phyloP scores from a whole-genome alignment of 2,888 invertebrate genomes.

The Hirtodrosophila trivittata region DNA sequence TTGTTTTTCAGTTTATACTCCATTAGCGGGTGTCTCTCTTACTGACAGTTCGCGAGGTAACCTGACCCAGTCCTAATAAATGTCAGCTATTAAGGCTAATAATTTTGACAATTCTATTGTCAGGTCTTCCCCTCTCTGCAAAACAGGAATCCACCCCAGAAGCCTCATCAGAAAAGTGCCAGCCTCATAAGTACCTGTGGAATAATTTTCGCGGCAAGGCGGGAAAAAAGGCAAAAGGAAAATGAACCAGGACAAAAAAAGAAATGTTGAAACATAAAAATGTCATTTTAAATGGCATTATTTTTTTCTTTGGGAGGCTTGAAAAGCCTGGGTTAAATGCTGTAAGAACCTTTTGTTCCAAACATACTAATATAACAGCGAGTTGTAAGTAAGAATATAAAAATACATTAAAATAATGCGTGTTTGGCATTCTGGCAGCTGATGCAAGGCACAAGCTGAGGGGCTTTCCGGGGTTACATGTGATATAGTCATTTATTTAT shows the following conservation, averaged over 20 bases:
- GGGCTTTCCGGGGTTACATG: constrained; percentile 20
- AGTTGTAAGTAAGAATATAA: constrained; percentile 54
- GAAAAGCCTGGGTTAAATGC: constrained; percentile 59
- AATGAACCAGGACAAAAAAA: constrained; percentile 17
- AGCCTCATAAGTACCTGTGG: constrained; percentile 26
- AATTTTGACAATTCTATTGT: constrained; percentile 80
- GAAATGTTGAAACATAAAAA: constrained; percentile 65
- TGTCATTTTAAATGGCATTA: constrained; percentile 73
- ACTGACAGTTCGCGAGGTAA: constrained; percentile 28
- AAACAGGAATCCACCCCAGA: constrained; percentile 5
- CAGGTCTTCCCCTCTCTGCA: constrained; percentile 17
- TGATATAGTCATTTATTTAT: constrained; percentile 73
- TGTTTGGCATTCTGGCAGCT: constrained; percentile 73
- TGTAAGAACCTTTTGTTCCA: constrained; percentile 44
- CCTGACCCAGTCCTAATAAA: constrained; percentile 68
- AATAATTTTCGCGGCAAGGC: constrained; percentile 50
- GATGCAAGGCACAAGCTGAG: constrained; percentile 59
- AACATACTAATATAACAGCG: constrained; percentile 8
- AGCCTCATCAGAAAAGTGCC: constrained; percentile 35
- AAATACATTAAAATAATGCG: constrained; percentile 82
- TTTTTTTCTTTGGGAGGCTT: constrained; percentile 34
- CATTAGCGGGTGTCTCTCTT: background rate
- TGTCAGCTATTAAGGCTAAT: constrained; percentile 77
- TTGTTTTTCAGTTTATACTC: no score
- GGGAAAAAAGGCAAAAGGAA: constrained; percentile 8